Evolutionary conservation across 1,140 invertebrate species (phyloP).

Genomic region (Potamilus streckersoni): DNA sequence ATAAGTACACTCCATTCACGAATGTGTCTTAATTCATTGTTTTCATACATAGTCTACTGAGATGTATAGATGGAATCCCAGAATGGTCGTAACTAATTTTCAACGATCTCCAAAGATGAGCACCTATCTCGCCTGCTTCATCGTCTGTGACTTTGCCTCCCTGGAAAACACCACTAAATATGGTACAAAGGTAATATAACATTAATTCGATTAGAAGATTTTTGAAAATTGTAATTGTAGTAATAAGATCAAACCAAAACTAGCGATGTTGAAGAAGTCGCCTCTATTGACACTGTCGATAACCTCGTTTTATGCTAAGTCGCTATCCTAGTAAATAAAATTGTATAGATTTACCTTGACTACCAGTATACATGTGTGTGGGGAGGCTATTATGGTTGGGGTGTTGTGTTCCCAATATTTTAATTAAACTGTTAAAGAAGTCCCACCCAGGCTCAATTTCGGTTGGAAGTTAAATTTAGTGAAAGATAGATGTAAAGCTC

Average conservation of each 20-base stretch:
- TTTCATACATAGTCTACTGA: no score
- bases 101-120: slow-evolving; percentile 88
- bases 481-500: no score
- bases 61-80: no score
- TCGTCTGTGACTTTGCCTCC: slow-evolving; percentile 86
- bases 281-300: neutral
- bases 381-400: no score
- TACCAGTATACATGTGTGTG: neutral
- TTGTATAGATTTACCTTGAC: neutral
- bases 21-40: no score
- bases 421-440: no score
- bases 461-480: no score
- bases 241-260: neutral
- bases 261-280: neutral
- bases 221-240: neutral
- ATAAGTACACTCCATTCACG: no score
- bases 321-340: no score
- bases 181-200: slow-evolving; percentile 45
- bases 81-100: slow-evolving; percentile 72
- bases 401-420: no score
- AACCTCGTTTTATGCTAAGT: no score
- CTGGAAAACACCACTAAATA: slow-evolving; percentile 45
- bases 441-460: no score
- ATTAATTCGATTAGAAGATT: neutral
- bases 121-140: slow-evolving; percentile 91